phyloP scores from a whole-genome alignment of 1,140 invertebrate genomes.

The Nasonia longicornis region DNA sequence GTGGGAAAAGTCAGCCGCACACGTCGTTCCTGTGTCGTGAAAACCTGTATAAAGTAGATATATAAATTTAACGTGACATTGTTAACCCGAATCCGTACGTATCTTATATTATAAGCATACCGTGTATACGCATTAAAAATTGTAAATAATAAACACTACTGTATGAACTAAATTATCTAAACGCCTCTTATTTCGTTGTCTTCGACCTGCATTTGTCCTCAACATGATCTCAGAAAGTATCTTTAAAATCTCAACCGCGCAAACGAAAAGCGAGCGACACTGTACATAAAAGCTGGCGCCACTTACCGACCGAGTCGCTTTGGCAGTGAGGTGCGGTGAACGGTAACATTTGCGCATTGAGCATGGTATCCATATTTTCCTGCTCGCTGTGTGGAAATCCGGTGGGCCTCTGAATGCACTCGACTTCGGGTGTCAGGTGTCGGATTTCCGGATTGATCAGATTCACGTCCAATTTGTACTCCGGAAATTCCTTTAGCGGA shows the following conservation, averaged over 20 bases:
- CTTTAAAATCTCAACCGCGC: no score
- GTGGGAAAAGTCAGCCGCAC: slow-evolving; percentile 46
- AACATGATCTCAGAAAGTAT: no score
- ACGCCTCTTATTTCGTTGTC: background rate
- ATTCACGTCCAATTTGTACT: slow-evolving; percentile 21
- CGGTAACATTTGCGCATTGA: slow-evolving; percentile 23
- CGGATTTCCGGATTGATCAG: slow-evolving; percentile 28
- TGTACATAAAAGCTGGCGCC: no score
- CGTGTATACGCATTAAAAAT: slow-evolving; percentile 22
- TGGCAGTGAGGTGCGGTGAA: slow-evolving; percentile 32
- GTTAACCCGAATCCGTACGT: slow-evolving; percentile 2
- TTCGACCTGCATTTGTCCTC: no score
- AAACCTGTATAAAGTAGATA: slow-evolving; percentile 32
- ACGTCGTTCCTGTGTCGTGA: slow-evolving; percentile 38
- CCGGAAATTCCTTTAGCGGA: slow-evolving; percentile 11
- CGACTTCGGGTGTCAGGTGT: slow-evolving; percentile 32
- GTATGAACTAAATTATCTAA: background rate
- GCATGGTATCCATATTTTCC: slow-evolving; percentile 35
- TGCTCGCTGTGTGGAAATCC: slow-evolving; percentile 29
- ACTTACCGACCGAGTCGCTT: slow-evolving; percentile 44
- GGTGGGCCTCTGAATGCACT: slow-evolving; percentile 32
- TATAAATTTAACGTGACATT: background rate
- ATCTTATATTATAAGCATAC: background rate
- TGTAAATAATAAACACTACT: slow-evolving; percentile 41
- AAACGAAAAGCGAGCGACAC: no score